Evolutionary conservation across 2,797 vertebrate species (phyloP), one percentile per base, ranked within the genome.

Genomic region (Macrochelys suwanniensis): DNA sequence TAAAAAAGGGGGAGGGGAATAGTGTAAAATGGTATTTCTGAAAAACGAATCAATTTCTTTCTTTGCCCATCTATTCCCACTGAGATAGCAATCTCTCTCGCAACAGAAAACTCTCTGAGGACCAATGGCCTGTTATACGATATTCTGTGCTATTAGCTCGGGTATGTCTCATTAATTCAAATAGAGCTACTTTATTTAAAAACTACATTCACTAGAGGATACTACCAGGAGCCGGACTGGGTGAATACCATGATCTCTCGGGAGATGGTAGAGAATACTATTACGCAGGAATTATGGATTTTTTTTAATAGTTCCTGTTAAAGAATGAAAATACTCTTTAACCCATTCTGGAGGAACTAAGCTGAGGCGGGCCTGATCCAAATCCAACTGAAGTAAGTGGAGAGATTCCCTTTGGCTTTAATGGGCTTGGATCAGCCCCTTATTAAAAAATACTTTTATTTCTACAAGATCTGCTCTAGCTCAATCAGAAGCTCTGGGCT

Each of bases 361-460:
- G 21, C 37, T 11, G 37, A n/a, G 68, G 11, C 42, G 11, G 68
- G 37, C 37, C 68, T 42, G 37, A 25, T 71, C 10, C 37, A 71
- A 71, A 71, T 12, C 31, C 17, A 71, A 42, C 68, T 71, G 68
- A 71, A 71, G n/a, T 71, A 37, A 71, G 3, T 21, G 68, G 82
- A 5, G 4, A 77, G 19, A 4, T 3, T 90, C 16, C 26, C 7
- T 7, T 57, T 33, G 21, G 15, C 17, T 5, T 93, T 82, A 37
- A 80, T 80, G 82, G 17, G 42, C 47, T 89, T 91, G 88, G 80
- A 15, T 54, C 65, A 1, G 68, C 74, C 65, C n/a, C 7, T 90
- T 80, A 91, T 28, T 31, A 47, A 91, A 85, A 65, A 90, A 17
- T 11, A 57, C 56, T 89, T 97, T 85, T 47, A 77, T 53, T 11